Evolutionary conservation across 2,113 vertebrate genomes (phyloP), one percentile per base, ranked within the genome.

Genomic region (Leuciscus idus): DNA sequence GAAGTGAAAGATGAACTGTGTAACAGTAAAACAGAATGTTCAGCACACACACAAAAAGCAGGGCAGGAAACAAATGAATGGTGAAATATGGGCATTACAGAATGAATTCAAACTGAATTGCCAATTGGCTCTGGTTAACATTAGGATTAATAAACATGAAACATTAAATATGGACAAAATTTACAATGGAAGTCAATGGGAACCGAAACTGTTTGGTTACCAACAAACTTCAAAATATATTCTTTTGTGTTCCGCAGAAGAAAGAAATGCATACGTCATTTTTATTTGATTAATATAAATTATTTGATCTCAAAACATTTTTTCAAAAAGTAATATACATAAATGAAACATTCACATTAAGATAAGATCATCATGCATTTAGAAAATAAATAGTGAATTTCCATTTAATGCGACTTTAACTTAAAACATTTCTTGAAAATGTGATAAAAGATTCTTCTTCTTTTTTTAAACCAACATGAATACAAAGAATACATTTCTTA

Each of bases 1-100:
- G n/a, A 77, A 77, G 15, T 21, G 48, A 57, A 57, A 57, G 55
- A 70, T 70, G 66, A 70, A 39, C 30, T 52, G 72, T 75, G 43
- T 26, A 76, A 50, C 13, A 52, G 26, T 50, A 30, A 50, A 76
- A 70, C 8, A 39, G 33, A 9, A 70, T 70, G 3, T 39, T 21
- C 8, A 39, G 33, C 17, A 13, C 48, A 66, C 23, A 66, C 62
- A 46, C 10, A 39, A 46, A 74, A 46, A 11, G 68, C 23, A 39
- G 72, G 6, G 10, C 36, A 23, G 9, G 70, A 73, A 73, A 36
- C 39, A 74, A 74, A 46, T 74, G 8, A 48, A 48, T n/a, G 12
- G 36, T 26, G 43, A 74, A 48, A 74, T 9, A 2, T 30, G 4
- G 17, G 30, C 17, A 70, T 70, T 70, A 70, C 28, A 70, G 30